A percentile compares a stretch with the other conserved stretches of the same genome.
Conservation (phyloP, 2,113 vertebrate species). For the Mola mola region DNA sequence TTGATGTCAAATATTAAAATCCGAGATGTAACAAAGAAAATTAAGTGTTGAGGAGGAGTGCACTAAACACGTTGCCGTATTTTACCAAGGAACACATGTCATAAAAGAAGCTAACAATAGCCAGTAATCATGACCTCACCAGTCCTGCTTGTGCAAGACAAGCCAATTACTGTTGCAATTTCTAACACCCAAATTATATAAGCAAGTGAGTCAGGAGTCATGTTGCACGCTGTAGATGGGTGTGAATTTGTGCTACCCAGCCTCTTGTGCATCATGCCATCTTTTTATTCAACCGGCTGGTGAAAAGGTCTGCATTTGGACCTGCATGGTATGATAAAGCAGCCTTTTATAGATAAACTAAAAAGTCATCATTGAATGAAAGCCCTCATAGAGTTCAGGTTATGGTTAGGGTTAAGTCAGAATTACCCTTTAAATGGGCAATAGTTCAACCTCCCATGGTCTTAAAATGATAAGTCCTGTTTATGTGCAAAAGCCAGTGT, state of each 20-base stretch:
- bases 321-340: constrained; percentile 44
- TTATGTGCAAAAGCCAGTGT: constrained; percentile 14
- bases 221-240: constrained; percentile 24
- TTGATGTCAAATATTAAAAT: too few species aligned
- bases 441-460: too few species aligned
- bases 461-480: too few species aligned
- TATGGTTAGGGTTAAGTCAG: constrained; percentile 36
- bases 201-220: constrained; percentile 34
- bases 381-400: constrained; percentile 45
- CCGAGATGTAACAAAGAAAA: too few species aligned
- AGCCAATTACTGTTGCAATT: not conserved
- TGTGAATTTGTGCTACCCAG: constrained; percentile 27
- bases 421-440: constrained; percentile 47
- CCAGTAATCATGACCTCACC: not conserved
- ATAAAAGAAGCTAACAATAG: too few species aligned
- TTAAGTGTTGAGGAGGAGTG: too few species aligned
- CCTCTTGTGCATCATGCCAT: constrained; percentile 30
- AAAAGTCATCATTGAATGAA: constrained; percentile 52
- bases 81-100: too few species aligned
- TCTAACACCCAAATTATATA: not conserved
- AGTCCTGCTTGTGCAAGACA: not conserved
- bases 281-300: constrained; percentile 26
- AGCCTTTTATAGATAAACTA: constrained; percentile 39
- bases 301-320: constrained; percentile 42
- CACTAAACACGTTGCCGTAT: too few species aligned